Evolutionary conservation across 2,797 vertebrate genomes (phyloP).

Genomic region (Leptatherina wallacei): DNA sequence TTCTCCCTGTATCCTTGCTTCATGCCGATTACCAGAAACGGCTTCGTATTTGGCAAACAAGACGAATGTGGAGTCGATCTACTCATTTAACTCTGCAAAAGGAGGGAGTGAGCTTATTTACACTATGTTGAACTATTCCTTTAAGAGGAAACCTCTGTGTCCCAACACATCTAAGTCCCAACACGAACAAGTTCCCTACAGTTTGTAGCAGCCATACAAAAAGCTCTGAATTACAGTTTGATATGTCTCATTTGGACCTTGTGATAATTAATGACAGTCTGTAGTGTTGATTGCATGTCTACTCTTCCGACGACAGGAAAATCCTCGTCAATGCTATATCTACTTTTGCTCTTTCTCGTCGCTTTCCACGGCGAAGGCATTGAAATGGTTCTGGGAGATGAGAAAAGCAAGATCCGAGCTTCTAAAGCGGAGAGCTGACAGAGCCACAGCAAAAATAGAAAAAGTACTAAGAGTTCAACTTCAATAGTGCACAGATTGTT

Average conservation of each 20-base stretch:
- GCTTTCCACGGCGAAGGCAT: slow-evolving; percentile 48
- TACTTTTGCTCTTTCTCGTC: slow-evolving; percentile 41
- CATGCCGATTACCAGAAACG: not conserved
- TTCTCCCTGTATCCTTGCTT: not conserved
- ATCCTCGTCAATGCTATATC: slow-evolving; percentile 40
- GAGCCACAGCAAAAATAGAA: slow-evolving; percentile 51
- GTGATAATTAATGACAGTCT: slow-evolving; percentile 46
- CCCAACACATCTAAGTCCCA: slow-evolving; percentile 29
- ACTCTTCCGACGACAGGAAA: slow-evolving; percentile 34
- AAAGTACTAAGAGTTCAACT: slow-evolving; percentile 60
- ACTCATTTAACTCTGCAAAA: not conserved
- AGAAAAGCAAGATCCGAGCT: slow-evolving; percentile 38
- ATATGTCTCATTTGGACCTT: slow-evolving; percentile 60
- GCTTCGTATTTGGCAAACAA: not conserved
- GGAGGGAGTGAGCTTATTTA: slow-evolving; percentile 4
- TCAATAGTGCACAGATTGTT: slow-evolving; percentile 63
- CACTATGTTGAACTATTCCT: slow-evolving; percentile 33
- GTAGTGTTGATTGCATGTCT: slow-evolving; percentile 70
- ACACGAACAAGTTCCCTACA: slow-evolving; percentile 35
- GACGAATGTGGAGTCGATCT: not conserved
- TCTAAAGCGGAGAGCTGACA: slow-evolving; percentile 59
- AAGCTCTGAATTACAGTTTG: slow-evolving; percentile 66
- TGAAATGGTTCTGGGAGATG: slow-evolving; percentile 64
- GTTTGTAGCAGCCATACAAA: slow-evolving; percentile 63
- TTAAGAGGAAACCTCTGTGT: slow-evolving; percentile 15